Percentiles rank a stretch among this genome's conserved stretches.
These are phyloP conservation scores for Cotesia glomerata DNA, from an alignment of 1,140 invertebrate species.

Conservation along the genomic window DNA sequence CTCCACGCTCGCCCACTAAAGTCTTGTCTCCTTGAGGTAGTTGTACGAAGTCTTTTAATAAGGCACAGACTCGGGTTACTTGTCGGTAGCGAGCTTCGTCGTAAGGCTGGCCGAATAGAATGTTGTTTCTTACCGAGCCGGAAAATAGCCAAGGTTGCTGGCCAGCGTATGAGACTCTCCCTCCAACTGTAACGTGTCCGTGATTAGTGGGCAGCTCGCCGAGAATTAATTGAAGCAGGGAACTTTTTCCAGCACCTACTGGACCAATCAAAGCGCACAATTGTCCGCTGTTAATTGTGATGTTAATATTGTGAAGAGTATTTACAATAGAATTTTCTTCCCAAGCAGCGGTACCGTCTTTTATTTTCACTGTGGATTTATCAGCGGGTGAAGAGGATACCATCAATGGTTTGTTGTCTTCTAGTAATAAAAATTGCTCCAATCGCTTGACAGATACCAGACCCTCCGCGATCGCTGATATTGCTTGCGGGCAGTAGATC, in stretches of 20 bases:
- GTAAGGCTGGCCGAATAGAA: slow-evolving; percentile 77
- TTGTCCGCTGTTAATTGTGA: slow-evolving; percentile 69
- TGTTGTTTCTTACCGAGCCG: slow-evolving; percentile 74
- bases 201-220: slow-evolving; percentile 70
- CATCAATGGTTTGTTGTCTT: slow-evolving; percentile 57
- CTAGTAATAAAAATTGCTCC: slow-evolving; percentile 61
- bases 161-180: slow-evolving; percentile 73
- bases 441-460: slow-evolving; percentile 71
- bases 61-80: slow-evolving; percentile 69
- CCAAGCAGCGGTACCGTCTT: slow-evolving; percentile 69
- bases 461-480: slow-evolving; percentile 67
- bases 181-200: slow-evolving; percentile 70
- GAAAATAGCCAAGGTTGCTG: slow-evolving; percentile 81
- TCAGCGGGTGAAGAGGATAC: slow-evolving; percentile 37
- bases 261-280: slow-evolving; percentile 77
- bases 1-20: slow-evolving; percentile 80
- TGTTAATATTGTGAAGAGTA: slow-evolving; percentile 69
- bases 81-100: slow-evolving; percentile 70
- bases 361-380: slow-evolving; percentile 57
- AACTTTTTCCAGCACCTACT: slow-evolving; percentile 83
- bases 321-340: slow-evolving; percentile 64
- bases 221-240: slow-evolving; percentile 76
- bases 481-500: slow-evolving; percentile 73
- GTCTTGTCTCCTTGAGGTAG: slow-evolving; percentile 69
- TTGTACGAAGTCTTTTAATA: slow-evolving; percentile 69